Conservation (phyloP, 2,888 invertebrate species). For the Hypomecis punctinalis region DNA sequence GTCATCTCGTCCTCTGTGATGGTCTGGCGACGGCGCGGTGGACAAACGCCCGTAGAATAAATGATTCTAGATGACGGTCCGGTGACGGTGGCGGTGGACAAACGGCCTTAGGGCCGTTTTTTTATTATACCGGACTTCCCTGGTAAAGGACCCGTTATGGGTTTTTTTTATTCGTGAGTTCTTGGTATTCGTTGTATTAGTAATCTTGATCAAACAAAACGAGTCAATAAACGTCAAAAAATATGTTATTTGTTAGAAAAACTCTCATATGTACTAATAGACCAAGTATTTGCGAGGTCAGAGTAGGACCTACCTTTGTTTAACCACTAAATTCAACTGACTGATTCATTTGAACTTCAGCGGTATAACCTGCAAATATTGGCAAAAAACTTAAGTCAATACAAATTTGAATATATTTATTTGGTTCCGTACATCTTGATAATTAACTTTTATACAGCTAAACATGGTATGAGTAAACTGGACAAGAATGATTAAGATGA, state of each 20-base stretch:
- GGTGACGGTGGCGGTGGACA: too few species aligned
- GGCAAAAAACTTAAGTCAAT: background rate
- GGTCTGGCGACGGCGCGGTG: too few species aligned
- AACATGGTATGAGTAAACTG: too few species aligned
- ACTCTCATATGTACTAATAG: background rate
- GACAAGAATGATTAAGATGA: too few species aligned
- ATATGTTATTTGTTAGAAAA: background rate
- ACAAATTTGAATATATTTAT: background rate
- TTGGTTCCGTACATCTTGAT: slow-evolving; percentile 2
- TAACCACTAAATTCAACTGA: slow-evolving; percentile 1
- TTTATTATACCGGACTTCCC: background rate
- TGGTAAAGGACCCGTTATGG: background rate
- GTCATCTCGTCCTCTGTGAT: too few species aligned
- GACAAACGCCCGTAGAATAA: too few species aligned
- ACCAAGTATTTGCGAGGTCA: background rate
- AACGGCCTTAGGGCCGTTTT: too few species aligned
- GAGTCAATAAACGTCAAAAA: slow-evolving; percentile 5
- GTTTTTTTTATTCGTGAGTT: background rate
- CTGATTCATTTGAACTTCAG: slow-evolving; percentile 6
- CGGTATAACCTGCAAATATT: slow-evolving; percentile 6
- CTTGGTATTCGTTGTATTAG: slow-evolving; percentile 1
- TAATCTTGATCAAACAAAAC: slow-evolving; percentile 4
- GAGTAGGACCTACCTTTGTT: slow-evolving; percentile 9
- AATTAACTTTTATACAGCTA: too few species aligned
- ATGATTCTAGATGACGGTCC: too few species aligned